Base-by-base conservation (phyloP, 1,140 invertebrate species). In the Phymorhynchus buccinoides region DNA sequence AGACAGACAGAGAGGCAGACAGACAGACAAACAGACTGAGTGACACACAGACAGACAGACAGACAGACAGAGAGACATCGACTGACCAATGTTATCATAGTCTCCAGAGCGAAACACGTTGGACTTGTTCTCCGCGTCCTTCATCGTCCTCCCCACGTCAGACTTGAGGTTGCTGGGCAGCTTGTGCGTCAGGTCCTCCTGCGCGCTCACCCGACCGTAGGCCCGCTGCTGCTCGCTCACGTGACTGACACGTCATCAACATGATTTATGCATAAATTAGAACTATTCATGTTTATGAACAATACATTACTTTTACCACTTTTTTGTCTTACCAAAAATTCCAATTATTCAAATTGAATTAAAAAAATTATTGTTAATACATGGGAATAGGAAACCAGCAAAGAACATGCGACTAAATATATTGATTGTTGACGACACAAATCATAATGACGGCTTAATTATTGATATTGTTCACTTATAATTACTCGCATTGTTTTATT, bases 101-200 rank as follows among this genome's bases (percentile, higher is more conserved):
- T 90, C 89, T 18, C 89, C 89, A 52, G 77, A 41, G 81, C 89
- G 87, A 56, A 90, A 90, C 30, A 90, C 88, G 68, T 89, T 86
- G 52, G 89, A 90, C 44, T 80, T 62, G 41, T 56, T 87, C n/a
- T 87, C 87, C 66, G 86, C 48, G 7, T 86, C 83, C 62, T 89
- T 90, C 88, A 90, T 89, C 39, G 66, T 78, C 12, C 79, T 84
- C 1, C 82, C 52, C 44, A 82, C 83, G 62, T 84, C 79, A n/a
- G 77, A 79, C 68, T 71, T 56, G 39, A 82, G 62, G 41, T 85
- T 77, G 3, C 77, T 71, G 41, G 86, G 86, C 68, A 85, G 77
- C 35, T 84, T 80, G 30, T 80, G 77, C 0, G 85, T 83, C 75
- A 82, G 71, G 52, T 86, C 68, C 42, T 83, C 81, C 27, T 41